A percentile compares a stretch with the other conserved stretches of the same genome.
Evolutionary conservation across 92 coral and sea anemone species (phyloP).

Genomic region (Umimayanthus chanpuru): DNA sequence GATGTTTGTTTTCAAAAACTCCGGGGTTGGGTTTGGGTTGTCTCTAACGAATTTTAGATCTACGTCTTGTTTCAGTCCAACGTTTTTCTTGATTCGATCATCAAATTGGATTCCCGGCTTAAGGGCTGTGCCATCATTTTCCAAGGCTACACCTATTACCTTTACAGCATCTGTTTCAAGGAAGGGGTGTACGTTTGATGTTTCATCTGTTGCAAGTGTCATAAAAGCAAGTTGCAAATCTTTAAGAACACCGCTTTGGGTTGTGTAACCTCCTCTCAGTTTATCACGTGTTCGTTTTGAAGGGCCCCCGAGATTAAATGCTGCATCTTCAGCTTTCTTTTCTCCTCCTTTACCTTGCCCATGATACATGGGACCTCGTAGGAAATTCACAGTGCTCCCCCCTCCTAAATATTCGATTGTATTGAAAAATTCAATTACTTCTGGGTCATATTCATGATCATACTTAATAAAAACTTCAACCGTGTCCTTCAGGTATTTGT

Average conservation of each 20-base stretch:
- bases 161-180: no score
- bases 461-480: conserved; percentile 29
- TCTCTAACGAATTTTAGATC: no score
- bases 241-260: conserved; percentile 55
- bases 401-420: conserved; percentile 41
- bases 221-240: conserved; percentile 45
- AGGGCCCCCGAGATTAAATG: conserved; percentile 56
- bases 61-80: no score
- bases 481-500: conserved; percentile 41
- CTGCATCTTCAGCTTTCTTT: conserved; percentile 51
- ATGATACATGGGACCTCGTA: conserved; percentile 55
- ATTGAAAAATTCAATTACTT: conserved; percentile 41
- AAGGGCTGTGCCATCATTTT: conserved; percentile 54
- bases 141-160: conserved; percentile 59
- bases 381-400: conserved; percentile 29
- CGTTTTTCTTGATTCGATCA: conserved; percentile 47
- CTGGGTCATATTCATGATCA: conserved; percentile 35
- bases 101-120: conserved; percentile 59
- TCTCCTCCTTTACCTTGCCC: conserved; percentile 56
- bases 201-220: conserved; percentile 34
- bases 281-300: conserved; percentile 65
- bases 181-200: no score
- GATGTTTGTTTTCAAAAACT: no score
- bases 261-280: conserved; percentile 55
- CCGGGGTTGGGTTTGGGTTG: no score